Conservation (phyloP, 2,888 invertebrate species). For the Agrypnus murinus region DNA sequence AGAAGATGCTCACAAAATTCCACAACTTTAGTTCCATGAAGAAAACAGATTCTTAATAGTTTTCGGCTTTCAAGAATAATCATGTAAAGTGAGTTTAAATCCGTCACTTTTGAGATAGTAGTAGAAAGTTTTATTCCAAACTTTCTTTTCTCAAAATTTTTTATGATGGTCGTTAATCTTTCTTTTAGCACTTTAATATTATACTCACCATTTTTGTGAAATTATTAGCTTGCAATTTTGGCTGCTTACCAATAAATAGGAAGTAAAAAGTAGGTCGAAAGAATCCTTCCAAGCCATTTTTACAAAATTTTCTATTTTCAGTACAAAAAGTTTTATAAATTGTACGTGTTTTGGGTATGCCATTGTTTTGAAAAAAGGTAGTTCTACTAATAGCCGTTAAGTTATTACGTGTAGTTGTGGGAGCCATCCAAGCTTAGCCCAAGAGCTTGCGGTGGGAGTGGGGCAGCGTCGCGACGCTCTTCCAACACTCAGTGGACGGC, state of each 20-base stretch:
- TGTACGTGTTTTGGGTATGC: background rate
- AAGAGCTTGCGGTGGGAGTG: constrained; percentile 59
- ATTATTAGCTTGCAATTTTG: background rate
- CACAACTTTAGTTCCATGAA: no score
- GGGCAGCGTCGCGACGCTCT: constrained; percentile 65
- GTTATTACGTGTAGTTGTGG: constrained; percentile 49
- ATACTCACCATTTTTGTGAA: no score
- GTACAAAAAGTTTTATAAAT: background rate
- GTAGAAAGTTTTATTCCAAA: no score
- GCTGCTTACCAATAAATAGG: constrained; percentile 11
- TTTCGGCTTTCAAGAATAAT: no score
- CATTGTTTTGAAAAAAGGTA: constrained; percentile 29
- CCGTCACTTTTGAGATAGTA: no score
- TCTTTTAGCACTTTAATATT: no score
- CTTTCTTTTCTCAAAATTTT: no score
- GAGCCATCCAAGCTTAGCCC: constrained; percentile 49
- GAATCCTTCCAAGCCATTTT: background rate
- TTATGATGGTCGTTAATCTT: no score
- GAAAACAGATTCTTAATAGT: no score
- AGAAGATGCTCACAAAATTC: no score
- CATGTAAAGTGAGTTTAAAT: no score
- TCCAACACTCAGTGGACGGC: constrained; percentile 67
- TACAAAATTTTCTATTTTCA: background rate
- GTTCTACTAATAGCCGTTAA: constrained; percentile 41
- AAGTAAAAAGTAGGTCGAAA: background rate